Evolutionary conservation across 2,113 vertebrate species (phyloP).

Genomic region (Hirundichthys speculiger): DNA sequence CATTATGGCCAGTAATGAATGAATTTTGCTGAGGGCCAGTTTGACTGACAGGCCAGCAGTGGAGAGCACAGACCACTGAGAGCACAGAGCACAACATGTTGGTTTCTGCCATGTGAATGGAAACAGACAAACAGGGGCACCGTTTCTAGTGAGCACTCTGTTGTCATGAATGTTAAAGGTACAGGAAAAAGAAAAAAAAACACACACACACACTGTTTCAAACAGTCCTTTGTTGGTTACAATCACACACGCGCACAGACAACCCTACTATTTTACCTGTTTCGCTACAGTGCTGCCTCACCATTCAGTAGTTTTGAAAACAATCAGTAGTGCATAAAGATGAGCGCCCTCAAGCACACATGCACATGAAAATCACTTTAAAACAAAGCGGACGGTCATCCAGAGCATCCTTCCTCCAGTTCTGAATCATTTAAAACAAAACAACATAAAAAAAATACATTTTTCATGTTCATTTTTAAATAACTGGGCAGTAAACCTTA

Average conservation of each 20-base stretch:
- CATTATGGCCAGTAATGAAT: conserved; percentile 58
- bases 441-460: not conserved
- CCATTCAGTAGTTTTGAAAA: conserved; percentile 12
- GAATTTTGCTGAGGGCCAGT: conserved; percentile 46
- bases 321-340: not conserved
- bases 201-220: conserved; percentile 12
- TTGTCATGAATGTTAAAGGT: conserved; percentile 29
- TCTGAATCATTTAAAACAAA: not conserved
- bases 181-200: not conserved
- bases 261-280: not conserved
- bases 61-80: conserved; percentile 20
- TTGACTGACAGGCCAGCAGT: conserved; percentile 42
- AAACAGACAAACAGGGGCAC: conserved; percentile 26
- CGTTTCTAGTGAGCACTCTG: conserved; percentile 48
- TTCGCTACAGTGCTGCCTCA: not conserved
- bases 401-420: too few relatives aligned
- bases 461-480: too few relatives aligned
- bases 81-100: conserved; percentile 38
- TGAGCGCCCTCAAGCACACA: conserved; percentile 1
- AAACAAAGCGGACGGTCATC: too few relatives aligned
- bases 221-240: conserved; percentile 35
- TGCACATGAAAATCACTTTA: not conserved
- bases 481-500: not conserved
- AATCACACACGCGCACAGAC: not conserved
- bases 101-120: conserved; percentile 29